Base-by-base conservation (phyloP, 2,797 vertebrate genomes). In the Setipinna tenuifilis region DNA sequence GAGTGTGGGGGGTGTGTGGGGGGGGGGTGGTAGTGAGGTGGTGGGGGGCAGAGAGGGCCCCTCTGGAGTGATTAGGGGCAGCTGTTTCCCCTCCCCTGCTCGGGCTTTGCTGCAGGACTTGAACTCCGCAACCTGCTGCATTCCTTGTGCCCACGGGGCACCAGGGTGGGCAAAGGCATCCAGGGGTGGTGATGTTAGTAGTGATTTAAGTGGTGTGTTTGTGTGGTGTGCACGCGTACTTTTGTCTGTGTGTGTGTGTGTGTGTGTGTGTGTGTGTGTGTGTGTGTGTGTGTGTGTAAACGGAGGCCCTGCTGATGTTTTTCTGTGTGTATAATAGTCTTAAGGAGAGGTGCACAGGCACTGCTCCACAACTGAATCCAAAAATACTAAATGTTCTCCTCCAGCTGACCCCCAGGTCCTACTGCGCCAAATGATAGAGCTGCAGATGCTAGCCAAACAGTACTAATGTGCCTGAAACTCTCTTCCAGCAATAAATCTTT, bases 51-150 rank as follows among this genome's bases (percentile, higher is more conserved):
- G 62, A 68, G 62, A 68, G 62, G 68, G 68, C 31, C 68, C 35
- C 68, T 75, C 68, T 25, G 92, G 31, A 75, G 68, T 96, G 94
- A 96, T 97, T 96, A 96, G 89, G 90, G 91, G 91, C 94, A 96
- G 96, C 95, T 97, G 95, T 96, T 97, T 96, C 89, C 93, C 96
- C 93, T 96, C 19, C 68, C 68, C 31, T 0, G 17, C 16, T 35
- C 95, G 16, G 25, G 95, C 94, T 92, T 96, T 96, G 50, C 95
- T 88, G 90, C 85, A 95, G 92, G 93, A 96, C 94, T 95, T 96
- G 95, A 96, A 95, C 95, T 96, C 94, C 93, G 90, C 95, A 97
- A 95, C 95, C 93, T 95, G 94, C 91, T 89, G 91, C 92, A 93
- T 95, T 95, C 87, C 96, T 95, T 95, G 92, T 84, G 88, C 85